Conservation (phyloP, 2,797 vertebrate genomes). For the Hapalemur alaotrensis region DNA sequence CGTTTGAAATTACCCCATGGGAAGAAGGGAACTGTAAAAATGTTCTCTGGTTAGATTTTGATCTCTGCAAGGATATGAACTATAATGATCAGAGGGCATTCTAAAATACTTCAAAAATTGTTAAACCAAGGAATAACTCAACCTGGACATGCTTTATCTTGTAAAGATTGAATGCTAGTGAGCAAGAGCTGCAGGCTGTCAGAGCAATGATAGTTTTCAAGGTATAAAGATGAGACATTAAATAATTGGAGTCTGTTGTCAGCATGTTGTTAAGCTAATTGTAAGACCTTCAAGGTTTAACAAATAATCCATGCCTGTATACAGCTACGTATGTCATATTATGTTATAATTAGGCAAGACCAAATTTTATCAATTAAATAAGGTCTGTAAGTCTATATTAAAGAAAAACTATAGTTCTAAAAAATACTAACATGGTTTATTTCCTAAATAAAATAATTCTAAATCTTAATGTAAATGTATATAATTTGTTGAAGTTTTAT, state of each 20-base stretch:
- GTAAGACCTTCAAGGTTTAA: rapidly evolving
- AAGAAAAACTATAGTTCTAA: not conserved
- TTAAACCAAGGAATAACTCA: slow-evolving; percentile 20
- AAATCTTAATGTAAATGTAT: not conserved
- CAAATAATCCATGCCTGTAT: rapidly evolving
- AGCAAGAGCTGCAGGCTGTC: not conserved
- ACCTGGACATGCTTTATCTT: not conserved
- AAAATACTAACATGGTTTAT: not conserved
- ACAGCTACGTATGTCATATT: not conserved
- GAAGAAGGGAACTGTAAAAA: not conserved
- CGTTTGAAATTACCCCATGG: not conserved
- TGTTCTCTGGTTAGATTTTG: not conserved
- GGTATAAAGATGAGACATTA: not conserved
- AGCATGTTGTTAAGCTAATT: not conserved
- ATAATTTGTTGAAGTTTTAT: not conserved
- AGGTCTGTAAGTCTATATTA: not conserved
- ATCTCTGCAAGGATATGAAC: slow-evolving; percentile 53
- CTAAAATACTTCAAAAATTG: slow-evolving; percentile 39
- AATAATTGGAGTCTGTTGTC: not conserved
- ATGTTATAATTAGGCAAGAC: not conserved
- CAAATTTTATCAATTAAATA: not conserved
- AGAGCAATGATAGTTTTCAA: not conserved
- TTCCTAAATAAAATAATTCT: not conserved
- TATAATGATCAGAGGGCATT: slow-evolving; percentile 37
- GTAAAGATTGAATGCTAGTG: not conserved